Evolutionary conservation across 2,113 vertebrate genomes (phyloP).

Genomic region (Hucho hucho): DNA sequence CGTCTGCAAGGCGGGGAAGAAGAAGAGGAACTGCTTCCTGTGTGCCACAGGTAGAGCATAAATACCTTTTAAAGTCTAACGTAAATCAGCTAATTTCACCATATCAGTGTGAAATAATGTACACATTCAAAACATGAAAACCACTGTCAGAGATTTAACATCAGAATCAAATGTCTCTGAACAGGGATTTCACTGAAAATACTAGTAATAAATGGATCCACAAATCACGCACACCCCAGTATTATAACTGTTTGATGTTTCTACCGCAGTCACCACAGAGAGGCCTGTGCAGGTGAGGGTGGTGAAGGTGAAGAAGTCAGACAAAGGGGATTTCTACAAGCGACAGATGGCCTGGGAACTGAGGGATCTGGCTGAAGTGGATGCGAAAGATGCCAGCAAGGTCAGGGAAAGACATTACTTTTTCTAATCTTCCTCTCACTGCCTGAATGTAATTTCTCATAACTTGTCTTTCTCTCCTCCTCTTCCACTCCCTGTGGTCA

Average conservation of each 20-base stretch:
- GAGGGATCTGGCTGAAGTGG: conserved; percentile 88
- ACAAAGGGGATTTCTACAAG: conserved; percentile 98
- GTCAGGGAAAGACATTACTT: conserved; percentile 55
- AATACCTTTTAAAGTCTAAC: too few relatives aligned
- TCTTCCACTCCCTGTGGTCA: too few relatives aligned
- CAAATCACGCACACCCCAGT: not conserved
- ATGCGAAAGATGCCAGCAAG: conserved; percentile 97
- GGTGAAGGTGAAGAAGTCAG: conserved; percentile 98
- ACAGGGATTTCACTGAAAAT: not conserved
- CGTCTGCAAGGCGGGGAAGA: conserved; percentile 97
- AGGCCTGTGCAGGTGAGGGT: conserved; percentile 94
- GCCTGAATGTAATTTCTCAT: too few relatives aligned
- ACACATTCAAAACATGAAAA: not conserved
- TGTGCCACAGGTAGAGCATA: conserved; percentile 87
- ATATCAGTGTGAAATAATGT: not conserved
- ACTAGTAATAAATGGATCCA: not conserved
- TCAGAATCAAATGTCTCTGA: not conserved
- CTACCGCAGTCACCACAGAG: conserved; percentile 87
- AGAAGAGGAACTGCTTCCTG: conserved; percentile 98
- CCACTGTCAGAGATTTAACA: not conserved
- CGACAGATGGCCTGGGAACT: conserved; percentile 93
- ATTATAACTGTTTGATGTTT: conserved; percentile 1
- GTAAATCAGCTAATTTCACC: not conserved
- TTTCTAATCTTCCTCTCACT: not conserved
- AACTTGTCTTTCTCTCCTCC: too few relatives aligned